A percentile compares a stretch with the other conserved stretches of the same genome.
Evolutionary conservation across 2,113 vertebrate genomes (phyloP).

Genomic region (Mesembrinibis cayennensis): DNA sequence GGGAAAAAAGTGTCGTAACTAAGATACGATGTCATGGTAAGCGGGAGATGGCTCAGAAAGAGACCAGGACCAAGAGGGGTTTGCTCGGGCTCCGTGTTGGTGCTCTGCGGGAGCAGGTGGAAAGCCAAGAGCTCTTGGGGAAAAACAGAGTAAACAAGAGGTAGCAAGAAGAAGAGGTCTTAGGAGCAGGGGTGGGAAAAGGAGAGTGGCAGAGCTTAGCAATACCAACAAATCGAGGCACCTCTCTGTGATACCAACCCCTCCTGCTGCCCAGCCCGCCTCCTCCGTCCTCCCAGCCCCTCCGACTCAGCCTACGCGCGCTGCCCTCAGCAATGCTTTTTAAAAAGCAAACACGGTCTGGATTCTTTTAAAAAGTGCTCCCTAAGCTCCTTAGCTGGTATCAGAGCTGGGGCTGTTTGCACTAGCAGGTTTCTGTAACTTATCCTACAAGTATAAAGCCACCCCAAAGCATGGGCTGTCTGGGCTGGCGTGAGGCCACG

Average conservation of each 20-base stretch:
- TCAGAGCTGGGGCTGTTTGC: not conserved
- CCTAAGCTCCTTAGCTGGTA: not conserved
- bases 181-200: not conserved
- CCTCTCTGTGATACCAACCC: accelerated
- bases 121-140: not conserved
- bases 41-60: accelerated
- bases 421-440: not conserved
- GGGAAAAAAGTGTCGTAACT: not conserved
- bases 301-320: accelerated
- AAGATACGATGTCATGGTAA: accelerated
- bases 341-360: accelerated
- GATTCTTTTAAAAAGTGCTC: not conserved
- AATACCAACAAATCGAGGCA: accelerated
- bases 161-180: accelerated
- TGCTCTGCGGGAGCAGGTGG: not conserved
- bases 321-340: not conserved
- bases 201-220: not conserved
- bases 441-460: accelerated
- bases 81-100: not conserved
- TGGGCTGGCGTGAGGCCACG: accelerated
- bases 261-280: not conserved
- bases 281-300: not conserved
- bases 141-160: not conserved
- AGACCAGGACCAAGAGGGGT: accelerated
- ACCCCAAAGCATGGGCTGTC: accelerated